Evolutionary conservation across 2,888 invertebrate species (phyloP).

Genomic region (Phengaris alcon): DNA sequence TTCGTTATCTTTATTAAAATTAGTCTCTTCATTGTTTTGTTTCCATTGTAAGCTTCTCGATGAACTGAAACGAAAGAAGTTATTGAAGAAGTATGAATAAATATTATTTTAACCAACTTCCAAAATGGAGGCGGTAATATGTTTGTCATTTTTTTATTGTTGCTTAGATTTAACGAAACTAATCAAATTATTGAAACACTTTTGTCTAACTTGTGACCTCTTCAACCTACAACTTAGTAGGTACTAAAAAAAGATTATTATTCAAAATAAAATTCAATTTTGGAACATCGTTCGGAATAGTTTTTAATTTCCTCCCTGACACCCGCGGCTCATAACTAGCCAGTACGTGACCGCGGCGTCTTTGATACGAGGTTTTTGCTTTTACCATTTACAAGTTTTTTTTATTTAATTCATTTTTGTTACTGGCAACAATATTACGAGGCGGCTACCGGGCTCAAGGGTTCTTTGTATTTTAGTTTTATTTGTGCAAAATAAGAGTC

Average conservation of each 20-base stretch:
- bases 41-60: too few species aligned
- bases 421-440: constrained; percentile 74
- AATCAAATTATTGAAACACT: neutral
- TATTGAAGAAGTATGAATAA: too few species aligned
- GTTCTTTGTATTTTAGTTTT: constrained; percentile 75
- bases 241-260: neutral
- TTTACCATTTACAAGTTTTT: constrained; percentile 50
- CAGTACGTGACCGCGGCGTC: constrained; percentile 75
- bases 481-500: constrained; percentile 77
- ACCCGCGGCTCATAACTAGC: constrained; percentile 73
- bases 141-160: too few species aligned
- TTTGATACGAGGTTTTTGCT: constrained; percentile 71
- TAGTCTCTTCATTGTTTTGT: too few species aligned
- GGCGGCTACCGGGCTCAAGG: constrained; percentile 75
- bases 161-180: neutral
- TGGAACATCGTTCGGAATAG: constrained; percentile 51
- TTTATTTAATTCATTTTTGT: constrained; percentile 68
- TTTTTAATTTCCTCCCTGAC: constrained; percentile 65
- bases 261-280: constrained; percentile 30
- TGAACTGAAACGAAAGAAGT: too few species aligned
- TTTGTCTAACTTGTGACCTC: neutral
- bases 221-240: constrained; percentile 5
- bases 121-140: too few species aligned
- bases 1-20: too few species aligned
- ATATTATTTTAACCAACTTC: too few species aligned